Conservation (phyloP, 2,888 invertebrate species). For the Cyclophora punctaria region DNA sequence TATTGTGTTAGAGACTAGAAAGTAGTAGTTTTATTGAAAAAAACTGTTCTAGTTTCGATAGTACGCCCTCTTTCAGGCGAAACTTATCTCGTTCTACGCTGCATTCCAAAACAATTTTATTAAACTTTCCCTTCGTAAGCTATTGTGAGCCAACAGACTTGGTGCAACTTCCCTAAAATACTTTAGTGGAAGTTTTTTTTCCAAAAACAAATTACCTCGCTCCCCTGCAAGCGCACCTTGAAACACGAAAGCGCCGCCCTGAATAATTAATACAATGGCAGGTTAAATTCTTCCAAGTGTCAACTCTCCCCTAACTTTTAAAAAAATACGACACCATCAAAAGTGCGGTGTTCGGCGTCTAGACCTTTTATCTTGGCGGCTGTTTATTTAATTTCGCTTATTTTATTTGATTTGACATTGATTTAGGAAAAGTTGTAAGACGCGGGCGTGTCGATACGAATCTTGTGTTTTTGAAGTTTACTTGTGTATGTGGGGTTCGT, state of each 20-base stretch:
- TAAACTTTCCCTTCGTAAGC: conserved; percentile 54
- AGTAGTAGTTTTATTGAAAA: conserved; percentile 15
- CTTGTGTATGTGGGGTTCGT: conserved; percentile 31
- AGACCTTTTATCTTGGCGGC: conserved; percentile 69
- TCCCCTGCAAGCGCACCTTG: conserved; percentile 63
- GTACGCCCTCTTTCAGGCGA: conserved; percentile 36
- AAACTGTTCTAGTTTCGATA: conserved; percentile 46
- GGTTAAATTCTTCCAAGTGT: conserved; percentile 73
- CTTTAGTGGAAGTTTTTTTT: conserved; percentile 51
- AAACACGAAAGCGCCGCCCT: conserved; percentile 64
- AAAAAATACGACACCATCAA: conserved; percentile 68
- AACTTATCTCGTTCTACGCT: conserved; percentile 59
- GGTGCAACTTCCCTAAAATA: conserved; percentile 61
- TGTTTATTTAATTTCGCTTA: conserved; percentile 70
- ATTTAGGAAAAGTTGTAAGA: conserved; percentile 54
- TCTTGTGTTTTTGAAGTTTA: conserved; percentile 35
- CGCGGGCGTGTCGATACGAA: conserved; percentile 32
- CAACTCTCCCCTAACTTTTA: conserved; percentile 69
- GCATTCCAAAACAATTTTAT: conserved; percentile 69
- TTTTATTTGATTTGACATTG: conserved; percentile 71
- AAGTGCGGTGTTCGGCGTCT: conserved; percentile 66
- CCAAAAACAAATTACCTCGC: conserved; percentile 65
- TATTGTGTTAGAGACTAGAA: too few species aligned
- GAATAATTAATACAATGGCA: conserved; percentile 75
- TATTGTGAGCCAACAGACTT: conserved; percentile 40